Evolutionary conservation across 2,113 vertebrate genomes (phyloP).

Genomic region (Saccopteryx bilineata): DNA sequence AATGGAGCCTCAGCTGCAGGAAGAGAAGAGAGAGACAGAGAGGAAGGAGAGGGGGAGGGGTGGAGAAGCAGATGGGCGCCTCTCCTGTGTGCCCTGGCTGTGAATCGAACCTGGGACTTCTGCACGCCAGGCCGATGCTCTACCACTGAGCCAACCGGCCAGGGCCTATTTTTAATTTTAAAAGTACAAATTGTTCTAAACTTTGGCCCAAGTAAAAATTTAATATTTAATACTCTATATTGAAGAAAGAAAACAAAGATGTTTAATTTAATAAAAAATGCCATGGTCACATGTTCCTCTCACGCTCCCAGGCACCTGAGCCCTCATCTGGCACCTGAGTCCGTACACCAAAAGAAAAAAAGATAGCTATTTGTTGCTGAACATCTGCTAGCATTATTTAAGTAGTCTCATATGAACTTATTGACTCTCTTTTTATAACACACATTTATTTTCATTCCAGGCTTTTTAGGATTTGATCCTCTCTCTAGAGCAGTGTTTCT

Average conservation of each 20-base stretch:
- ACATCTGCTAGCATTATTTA: not conserved
- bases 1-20: too few species aligned
- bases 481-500: too few species aligned
- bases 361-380: not conserved
- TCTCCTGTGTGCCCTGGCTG: too few species aligned
- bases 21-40: too few species aligned
- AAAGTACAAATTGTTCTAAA: not conserved
- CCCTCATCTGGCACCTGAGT: too few species aligned
- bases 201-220: not conserved
- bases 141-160: too few species aligned
- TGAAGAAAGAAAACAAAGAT: not conserved
- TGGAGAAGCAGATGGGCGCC: too few species aligned
- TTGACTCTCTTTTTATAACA: not conserved
- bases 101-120: too few species aligned
- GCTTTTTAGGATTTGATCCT: not conserved
- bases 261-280: not conserved
- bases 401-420: not conserved
- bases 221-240: not conserved
- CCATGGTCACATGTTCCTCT: not conserved
- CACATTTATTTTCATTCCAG: not conserved
- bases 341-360: not conserved
- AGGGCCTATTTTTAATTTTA: conserved; percentile 45
- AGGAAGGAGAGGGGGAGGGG: too few species aligned
- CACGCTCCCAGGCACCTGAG: not conserved
- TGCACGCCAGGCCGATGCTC: too few species aligned